These are phyloP conservation scores for Pterocles gutturalis DNA, from an alignment of 2,113 vertebrate genomes.

Conservation along the genomic window DNA sequence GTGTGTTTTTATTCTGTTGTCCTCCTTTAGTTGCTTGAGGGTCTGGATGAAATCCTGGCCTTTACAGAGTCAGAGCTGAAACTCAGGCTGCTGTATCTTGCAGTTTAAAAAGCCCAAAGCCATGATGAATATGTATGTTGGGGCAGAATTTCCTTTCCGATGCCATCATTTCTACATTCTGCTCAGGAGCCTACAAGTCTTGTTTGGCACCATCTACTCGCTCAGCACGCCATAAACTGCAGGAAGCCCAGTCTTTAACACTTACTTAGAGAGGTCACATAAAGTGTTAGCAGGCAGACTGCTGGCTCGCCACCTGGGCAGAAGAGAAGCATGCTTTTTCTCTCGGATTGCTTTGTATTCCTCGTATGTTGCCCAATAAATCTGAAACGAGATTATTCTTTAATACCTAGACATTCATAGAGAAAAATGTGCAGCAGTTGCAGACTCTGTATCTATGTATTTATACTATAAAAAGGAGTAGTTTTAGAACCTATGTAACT, in stretches of 20 bases:
- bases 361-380: neutral
- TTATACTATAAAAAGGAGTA: neutral
- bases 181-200: neutral
- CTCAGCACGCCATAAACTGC: neutral
- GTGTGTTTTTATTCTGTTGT: neutral
- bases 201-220: neutral
- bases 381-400: neutral
- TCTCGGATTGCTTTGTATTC: neutral
- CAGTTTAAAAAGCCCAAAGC: neutral
- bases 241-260: conserved; percentile 30
- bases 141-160: neutral
- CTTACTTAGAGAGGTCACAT: conserved; percentile 3
- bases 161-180: neutral
- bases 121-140: neutral
- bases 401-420: neutral
- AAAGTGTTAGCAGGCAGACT: neutral
- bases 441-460: neutral
- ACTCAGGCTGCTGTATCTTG: neutral
- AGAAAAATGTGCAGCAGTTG: neutral
- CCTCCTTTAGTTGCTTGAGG: neutral
- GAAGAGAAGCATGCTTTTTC: neutral
- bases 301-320: neutral
- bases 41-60: neutral
- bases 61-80: neutral
- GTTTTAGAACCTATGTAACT: neutral